These are phyloP conservation scores for Hedya salicella DNA, from an alignment of 2,888 invertebrate genomes.

Conservation along the genomic window DNA sequence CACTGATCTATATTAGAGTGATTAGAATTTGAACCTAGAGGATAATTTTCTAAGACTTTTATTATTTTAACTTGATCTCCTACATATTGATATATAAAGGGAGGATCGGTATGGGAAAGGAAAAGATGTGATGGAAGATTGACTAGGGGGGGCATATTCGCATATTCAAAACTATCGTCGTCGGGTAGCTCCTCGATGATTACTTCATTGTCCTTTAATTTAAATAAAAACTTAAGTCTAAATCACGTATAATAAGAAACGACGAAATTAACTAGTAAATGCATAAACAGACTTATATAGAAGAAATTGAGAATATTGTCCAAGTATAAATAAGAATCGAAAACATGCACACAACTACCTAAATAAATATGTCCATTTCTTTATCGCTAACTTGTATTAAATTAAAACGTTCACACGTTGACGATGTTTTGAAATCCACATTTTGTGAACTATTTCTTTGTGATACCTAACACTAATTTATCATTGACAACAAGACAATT, in stretches of 20 bases:
- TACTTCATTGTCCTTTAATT: conserved; percentile 83
- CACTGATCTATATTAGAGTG: conserved; percentile 60
- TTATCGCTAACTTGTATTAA: conserved; percentile 42
- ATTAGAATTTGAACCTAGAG: conserved; percentile 63
- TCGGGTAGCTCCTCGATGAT: conserved; percentile 82
- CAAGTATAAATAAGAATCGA: conserved; percentile 29
- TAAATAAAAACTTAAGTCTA: conserved; percentile 77
- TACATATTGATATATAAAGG: conserved; percentile 78
- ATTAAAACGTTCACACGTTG: conserved; percentile 3
- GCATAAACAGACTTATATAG: conserved; percentile 72
- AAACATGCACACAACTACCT: conserved; percentile 37
- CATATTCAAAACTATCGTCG: conserved; percentile 76
- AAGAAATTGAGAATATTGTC: conserved; percentile 40
- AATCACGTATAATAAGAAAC: conserved; percentile 62
- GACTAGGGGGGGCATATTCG: conserved; percentile 78
- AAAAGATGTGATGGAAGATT: conserved; percentile 69
- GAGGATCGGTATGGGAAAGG: conserved; percentile 76
- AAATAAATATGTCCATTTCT: conserved; percentile 21
- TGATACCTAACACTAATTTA: background rate
- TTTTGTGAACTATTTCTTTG: background rate
- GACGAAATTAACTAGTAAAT: conserved; percentile 69
- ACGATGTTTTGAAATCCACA: conserved; percentile 20
- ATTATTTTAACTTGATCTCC: conserved; percentile 77
- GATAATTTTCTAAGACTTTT: conserved; percentile 74
- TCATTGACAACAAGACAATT: background rate